A percentile compares a stretch with the other conserved stretches of the same genome.
Conservation (phyloP, 2,113 vertebrate genomes). For the Ammodytes dubius region DNA sequence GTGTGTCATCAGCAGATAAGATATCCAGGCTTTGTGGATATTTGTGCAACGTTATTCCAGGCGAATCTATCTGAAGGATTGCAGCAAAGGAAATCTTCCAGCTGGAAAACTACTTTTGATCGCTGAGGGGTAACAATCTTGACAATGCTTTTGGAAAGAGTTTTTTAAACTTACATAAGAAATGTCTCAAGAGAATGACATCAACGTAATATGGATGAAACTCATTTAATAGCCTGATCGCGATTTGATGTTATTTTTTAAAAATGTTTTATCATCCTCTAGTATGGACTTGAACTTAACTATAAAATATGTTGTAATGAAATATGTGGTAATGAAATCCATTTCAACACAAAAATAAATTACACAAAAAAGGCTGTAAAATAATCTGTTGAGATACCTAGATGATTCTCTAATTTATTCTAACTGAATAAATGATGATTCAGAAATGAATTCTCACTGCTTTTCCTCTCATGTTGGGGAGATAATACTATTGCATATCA, state of each 20-base stretch:
- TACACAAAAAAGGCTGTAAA: neutral
- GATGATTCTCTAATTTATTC: neutral
- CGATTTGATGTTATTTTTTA: neutral
- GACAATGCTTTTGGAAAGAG: slow-evolving; percentile 44
- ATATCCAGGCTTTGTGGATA: slow-evolving; percentile 54
- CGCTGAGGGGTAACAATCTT: slow-evolving; percentile 37
- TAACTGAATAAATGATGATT: neutral
- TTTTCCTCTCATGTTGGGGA: neutral
- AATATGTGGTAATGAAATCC: neutral
- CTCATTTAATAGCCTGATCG: neutral
- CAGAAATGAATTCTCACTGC: neutral
- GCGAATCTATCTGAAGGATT: slow-evolving; percentile 43
- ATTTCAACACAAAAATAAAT: neutral
- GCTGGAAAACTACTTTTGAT: slow-evolving; percentile 48
- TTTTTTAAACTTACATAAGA: slow-evolving; percentile 23
- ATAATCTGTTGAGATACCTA: neutral
- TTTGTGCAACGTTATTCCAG: slow-evolving; percentile 40
- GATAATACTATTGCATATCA: slow-evolving; percentile 15
- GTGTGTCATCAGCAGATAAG: slow-evolving; percentile 51
- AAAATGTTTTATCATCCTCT: neutral
- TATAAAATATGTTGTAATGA: too few relatives aligned
- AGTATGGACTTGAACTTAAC: neutral
- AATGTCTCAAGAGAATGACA: neutral
- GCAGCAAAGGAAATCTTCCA: slow-evolving; percentile 56
- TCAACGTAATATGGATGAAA: neutral